Conservation (phyloP, 2,113 vertebrate genomes). For the Chroicocephalus ridibundus region DNA sequence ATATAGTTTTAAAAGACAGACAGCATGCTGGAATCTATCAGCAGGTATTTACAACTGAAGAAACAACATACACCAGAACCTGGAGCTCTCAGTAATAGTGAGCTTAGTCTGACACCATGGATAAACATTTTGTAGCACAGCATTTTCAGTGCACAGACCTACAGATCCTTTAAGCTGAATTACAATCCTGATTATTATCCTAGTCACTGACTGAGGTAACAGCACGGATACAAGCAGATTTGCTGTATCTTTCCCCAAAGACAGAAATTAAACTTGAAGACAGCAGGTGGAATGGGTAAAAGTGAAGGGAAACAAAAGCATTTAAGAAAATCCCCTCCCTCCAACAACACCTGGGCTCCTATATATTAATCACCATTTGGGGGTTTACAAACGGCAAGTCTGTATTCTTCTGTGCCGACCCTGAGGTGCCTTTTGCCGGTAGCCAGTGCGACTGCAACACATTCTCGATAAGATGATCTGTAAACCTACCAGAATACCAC, state of each 20-base stretch:
- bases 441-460: neutral
- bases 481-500: neutral
- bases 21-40: neutral
- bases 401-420: neutral
- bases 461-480: neutral
- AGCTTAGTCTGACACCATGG: neutral
- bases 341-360: neutral
- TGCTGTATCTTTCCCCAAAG: neutral
- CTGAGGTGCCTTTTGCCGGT: neutral
- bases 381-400: neutral
- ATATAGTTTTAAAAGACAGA: neutral
- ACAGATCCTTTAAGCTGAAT: slow-evolving; percentile 47
- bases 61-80: neutral
- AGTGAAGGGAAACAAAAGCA: neutral
- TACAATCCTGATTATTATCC: neutral
- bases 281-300: neutral
- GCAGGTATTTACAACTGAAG: neutral
- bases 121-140: neutral
- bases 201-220: neutral
- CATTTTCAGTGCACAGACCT: neutral
- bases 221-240: neutral
- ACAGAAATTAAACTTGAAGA: neutral
- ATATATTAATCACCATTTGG: neutral
- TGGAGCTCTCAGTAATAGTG: neutral
- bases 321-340: neutral